Base-by-base conservation (phyloP, 1,140 invertebrate species). In the Drosophila asahinai region DNA sequence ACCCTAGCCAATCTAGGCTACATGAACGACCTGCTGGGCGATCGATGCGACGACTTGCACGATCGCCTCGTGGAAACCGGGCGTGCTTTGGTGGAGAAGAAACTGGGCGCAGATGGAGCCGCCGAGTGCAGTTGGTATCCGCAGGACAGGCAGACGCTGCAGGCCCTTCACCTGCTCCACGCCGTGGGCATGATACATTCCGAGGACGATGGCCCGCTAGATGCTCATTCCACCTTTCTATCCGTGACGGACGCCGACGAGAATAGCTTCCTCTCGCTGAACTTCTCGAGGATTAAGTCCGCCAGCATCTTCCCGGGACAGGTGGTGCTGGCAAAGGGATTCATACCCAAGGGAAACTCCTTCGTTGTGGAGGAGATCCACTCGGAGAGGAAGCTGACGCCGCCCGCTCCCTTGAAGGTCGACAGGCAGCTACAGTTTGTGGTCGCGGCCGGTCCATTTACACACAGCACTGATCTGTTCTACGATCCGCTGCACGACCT, bases 241-340 rank as follows among this genome's bases (percentile, higher is more conserved):
- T 96, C 97, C 92, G 96, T 96, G 4, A 95, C 95, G 0, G 94
- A 94, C 92, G 93, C 94, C 15, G 93, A 84, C 36, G 91, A 74
- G 5, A 81, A 80, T 52, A 81, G 93, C 81, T 91, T 90, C 11
- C 93, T 95, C 3, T 81, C 92, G 11, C 76, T 97, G 11, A 95
- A 96, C 87, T 93, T 97, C 5, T 94, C 93, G 30, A 94, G 95
- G 60, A 78, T 97, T 9, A 94, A 95, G 38, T 94, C 96, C 47
- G 97, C 95, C 82, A 96, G 96, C 0, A 90, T 98, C 12, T 98
- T 97, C 91, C 96, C 97, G 5, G 97, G 97, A 1, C 97, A 98
- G 94, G 95, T 98, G 22, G 95, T 97, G 11, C 95, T 96, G 2
- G 94, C 97, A 38, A 94, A 95, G 48, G 97, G 97, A 1, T 93